These are phyloP conservation scores for Heliconius hewitsoni DNA, from an alignment of 1,140 invertebrate genomes.

Conservation along the genomic window DNA sequence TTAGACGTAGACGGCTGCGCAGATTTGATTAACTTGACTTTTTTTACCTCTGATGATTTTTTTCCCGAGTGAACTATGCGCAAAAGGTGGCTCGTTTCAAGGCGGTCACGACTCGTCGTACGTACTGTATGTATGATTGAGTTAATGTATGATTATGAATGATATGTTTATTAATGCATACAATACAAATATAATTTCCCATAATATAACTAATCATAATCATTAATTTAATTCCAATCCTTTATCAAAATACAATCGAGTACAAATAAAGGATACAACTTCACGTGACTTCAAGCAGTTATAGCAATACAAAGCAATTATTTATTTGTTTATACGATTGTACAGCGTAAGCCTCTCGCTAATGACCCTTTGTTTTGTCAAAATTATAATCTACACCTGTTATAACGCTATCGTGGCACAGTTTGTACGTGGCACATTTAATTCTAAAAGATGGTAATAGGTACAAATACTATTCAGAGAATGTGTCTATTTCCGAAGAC, in stretches of 20 bases:
- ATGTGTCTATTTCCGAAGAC: too few species aligned
- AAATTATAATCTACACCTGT: not conserved
- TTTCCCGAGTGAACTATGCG: too few species aligned
- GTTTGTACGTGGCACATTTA: not conserved
- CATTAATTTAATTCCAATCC: not conserved
- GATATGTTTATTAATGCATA: too few species aligned
- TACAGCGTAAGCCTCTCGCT: not conserved
- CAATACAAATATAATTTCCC: too few species aligned
- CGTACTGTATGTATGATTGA: too few species aligned
- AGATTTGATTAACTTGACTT: too few species aligned
- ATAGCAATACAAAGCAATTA: not conserved
- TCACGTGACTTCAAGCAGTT: constrained; percentile 2
- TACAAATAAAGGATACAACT: not conserved
- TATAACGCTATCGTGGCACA: not conserved
- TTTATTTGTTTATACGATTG: constrained; percentile 7
- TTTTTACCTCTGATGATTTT: too few species aligned
- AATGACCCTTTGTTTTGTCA: constrained; percentile 3
- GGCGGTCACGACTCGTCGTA: too few species aligned
- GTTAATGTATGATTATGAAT: too few species aligned
- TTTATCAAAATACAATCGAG: not conserved
- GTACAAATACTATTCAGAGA: not conserved
- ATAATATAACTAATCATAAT: too few species aligned
- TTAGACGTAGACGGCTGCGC: too few species aligned
- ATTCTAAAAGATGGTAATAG: not conserved
- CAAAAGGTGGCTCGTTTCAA: too few species aligned